Evolutionary conservation across 2,797 vertebrate species (phyloP).

Genomic region (Perodicticus potto): DNA sequence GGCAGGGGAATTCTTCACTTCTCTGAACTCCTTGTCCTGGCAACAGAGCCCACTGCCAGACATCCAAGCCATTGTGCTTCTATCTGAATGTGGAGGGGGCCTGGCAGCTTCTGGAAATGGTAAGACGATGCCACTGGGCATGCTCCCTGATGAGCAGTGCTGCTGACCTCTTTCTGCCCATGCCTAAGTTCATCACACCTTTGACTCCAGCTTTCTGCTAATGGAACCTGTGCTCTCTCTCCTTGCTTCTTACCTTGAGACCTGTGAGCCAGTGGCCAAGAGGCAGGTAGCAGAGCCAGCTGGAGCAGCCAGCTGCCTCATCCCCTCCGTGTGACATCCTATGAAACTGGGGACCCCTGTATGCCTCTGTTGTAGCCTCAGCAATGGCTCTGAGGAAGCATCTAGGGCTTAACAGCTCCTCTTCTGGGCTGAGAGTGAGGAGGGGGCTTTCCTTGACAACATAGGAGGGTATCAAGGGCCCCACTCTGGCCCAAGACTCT

Average conservation of each 20-base stretch:
- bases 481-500: background rate
- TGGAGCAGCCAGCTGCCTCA: background rate
- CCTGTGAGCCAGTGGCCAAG: slow-evolving; percentile 12
- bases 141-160: background rate
- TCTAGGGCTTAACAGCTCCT: background rate
- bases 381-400: background rate
- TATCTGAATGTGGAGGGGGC: background rate
- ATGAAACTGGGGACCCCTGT: background rate
- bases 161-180: background rate
- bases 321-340: background rate
- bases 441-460: background rate
- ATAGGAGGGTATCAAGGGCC: background rate
- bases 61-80: background rate
- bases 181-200: background rate
- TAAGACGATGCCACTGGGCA: background rate
- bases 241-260: slow-evolving; percentile 50
- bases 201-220: background rate
- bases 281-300: background rate
- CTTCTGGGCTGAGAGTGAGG: background rate
- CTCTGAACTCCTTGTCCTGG: background rate
- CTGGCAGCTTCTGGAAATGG: background rate
- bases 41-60: background rate
- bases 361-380: background rate
- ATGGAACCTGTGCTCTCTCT: background rate
- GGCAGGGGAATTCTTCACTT: background rate